Evolutionary conservation across 1,140 invertebrate species (phyloP).

Genomic region (Micrasema longulum): DNA sequence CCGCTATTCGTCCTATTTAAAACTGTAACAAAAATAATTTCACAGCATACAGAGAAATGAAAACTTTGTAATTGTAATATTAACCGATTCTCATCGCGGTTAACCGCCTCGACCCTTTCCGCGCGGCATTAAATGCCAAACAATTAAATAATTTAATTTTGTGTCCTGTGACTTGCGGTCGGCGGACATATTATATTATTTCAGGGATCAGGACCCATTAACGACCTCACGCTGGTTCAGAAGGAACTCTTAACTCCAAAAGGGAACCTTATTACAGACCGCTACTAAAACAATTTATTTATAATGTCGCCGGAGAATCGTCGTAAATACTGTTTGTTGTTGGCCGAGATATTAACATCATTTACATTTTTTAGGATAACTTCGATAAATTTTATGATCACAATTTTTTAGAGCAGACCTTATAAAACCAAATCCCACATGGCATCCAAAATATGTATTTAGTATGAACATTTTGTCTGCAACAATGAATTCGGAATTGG

Average conservation of each 20-base stretch:
- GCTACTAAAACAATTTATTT: conserved; percentile 42
- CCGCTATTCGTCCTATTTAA: too few relatives aligned
- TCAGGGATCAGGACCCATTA: not conserved
- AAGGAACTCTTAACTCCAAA: not conserved
- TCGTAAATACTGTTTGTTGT: conserved; percentile 22
- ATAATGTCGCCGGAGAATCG: conserved; percentile 18
- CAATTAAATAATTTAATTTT: conserved; percentile 34
- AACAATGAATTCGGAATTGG: too few relatives aligned
- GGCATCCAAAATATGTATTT: too few relatives aligned
- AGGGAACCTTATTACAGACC: conserved; percentile 3
- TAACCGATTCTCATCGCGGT: conserved; percentile 13
- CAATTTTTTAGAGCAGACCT: too few relatives aligned
- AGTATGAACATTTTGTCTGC: too few relatives aligned
- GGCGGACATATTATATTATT: not conserved
- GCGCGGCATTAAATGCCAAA: conserved; percentile 8
- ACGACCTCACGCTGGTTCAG: not conserved
- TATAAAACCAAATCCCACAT: too few relatives aligned
- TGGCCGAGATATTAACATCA: conserved; percentile 19
- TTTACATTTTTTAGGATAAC: not conserved
- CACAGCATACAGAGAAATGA: not conserved
- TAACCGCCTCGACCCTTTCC: conserved; percentile 22
- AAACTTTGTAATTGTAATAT: conserved; percentile 21
- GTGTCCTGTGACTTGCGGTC: conserved; percentile 12
- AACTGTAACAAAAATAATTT: too few relatives aligned
- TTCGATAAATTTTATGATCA: too few relatives aligned